Percentiles rank a stretch among this genome's conserved stretches.
These are phyloP conservation scores for Cryptocheilus praepositus DNA, from an alignment of 2,888 invertebrate genomes.

Conservation along the genomic window DNA sequence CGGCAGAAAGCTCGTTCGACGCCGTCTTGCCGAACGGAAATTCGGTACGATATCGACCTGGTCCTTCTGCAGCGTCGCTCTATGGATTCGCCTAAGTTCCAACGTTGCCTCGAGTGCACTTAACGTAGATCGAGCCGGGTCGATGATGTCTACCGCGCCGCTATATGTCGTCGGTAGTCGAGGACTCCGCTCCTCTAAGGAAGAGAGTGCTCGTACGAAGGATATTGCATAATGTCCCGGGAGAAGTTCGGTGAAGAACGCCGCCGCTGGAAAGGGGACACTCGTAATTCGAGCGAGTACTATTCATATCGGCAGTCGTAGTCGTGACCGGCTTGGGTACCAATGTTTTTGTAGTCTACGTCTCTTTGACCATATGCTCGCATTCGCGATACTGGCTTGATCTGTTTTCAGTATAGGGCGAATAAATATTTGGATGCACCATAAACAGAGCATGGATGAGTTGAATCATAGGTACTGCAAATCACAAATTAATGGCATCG, in stretches of 20 bases:
- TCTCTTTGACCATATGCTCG: too few relatives aligned
- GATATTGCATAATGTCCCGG: conserved; percentile 51
- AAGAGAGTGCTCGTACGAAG: conserved; percentile 16
- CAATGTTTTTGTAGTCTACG: too few relatives aligned
- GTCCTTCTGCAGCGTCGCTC: conserved; percentile 14
- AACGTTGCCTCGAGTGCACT: conserved; percentile 45
- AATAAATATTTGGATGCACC: too few relatives aligned
- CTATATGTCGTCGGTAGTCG: conserved; percentile 41
- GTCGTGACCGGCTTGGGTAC: too few relatives aligned
- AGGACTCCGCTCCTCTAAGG: conserved; percentile 31
- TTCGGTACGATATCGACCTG: conserved; percentile 46
- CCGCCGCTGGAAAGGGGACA: neutral
- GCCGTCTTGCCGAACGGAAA: conserved; percentile 43
- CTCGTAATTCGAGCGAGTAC: conserved; percentile 39
- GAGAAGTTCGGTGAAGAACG: conserved; percentile 8
- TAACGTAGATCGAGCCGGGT: conserved; percentile 44
- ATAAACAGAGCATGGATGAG: too few relatives aligned
- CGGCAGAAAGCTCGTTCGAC: conserved; percentile 22
- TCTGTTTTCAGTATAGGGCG: too few relatives aligned
- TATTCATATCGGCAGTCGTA: conserved; percentile 16
- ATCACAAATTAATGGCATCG: too few relatives aligned
- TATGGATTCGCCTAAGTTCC: conserved; percentile 22
- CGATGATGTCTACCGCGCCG: conserved; percentile 37
- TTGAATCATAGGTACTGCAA: too few relatives aligned
- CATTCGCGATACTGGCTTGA: too few relatives aligned